These are phyloP conservation scores for Phymorhynchus buccinoides DNA, from an alignment of 1,140 invertebrate genomes.

Conservation along the genomic window DNA sequence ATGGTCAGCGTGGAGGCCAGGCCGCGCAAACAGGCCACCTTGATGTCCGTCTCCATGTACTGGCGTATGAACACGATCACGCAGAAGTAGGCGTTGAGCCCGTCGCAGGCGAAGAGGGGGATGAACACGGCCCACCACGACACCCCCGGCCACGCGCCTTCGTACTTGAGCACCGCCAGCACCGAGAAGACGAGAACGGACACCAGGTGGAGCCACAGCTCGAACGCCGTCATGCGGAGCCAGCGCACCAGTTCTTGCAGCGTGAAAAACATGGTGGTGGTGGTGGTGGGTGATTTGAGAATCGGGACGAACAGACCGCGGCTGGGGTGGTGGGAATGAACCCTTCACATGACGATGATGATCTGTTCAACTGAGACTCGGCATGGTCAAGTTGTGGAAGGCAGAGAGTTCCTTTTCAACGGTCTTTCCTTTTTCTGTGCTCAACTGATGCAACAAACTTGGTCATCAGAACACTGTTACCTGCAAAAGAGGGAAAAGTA, in stretches of 20 bases:
- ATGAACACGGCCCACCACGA: conserved; percentile 87
- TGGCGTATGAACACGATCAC: conserved; percentile 94
- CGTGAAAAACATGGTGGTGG: conserved; percentile 85
- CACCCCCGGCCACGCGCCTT: conserved; percentile 60
- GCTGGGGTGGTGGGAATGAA: conserved; percentile 1
- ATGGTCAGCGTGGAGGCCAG: conserved; percentile 90
- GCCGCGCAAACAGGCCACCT: conserved; percentile 81
- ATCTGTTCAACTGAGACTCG: not conserved
- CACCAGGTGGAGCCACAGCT: conserved; percentile 91
- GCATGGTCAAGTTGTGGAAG: too few relatives aligned
- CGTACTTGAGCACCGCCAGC: conserved; percentile 81
- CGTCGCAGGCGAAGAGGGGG: conserved; percentile 92
- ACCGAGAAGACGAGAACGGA: conserved; percentile 88
- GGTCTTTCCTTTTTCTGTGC: not conserved
- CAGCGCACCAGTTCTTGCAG: conserved; percentile 91
- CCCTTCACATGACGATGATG: not conserved
- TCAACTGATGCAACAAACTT: too few relatives aligned
- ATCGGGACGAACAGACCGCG: too few relatives aligned
- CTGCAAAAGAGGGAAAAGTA: too few relatives aligned
- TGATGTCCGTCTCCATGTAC: conserved; percentile 80
- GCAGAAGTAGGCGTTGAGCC: conserved; percentile 93
- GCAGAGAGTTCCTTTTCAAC: not conserved
- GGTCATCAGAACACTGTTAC: too few relatives aligned
- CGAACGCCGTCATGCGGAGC: conserved; percentile 93
- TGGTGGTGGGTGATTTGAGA: not conserved